A percentile compares a stretch with the other conserved stretches of the same genome.
Conservation (phyloP, 1,140 invertebrate species). For the Sinonovacula constricta region DNA sequence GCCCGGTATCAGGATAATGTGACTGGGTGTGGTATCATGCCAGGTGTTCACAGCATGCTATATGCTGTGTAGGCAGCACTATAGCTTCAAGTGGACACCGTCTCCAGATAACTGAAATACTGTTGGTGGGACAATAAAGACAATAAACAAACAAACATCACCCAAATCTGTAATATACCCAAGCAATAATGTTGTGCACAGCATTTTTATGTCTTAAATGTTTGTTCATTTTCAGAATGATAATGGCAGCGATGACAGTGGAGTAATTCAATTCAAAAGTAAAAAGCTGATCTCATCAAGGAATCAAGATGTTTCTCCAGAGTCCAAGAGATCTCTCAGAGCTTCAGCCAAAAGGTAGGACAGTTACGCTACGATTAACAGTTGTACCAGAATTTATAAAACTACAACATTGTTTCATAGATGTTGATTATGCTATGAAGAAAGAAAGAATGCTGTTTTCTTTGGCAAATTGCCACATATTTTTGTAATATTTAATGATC, state of each 20-base stretch:
- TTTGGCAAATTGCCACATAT: neutral
- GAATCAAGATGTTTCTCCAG: slow-evolving; percentile 29
- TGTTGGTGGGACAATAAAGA: neutral
- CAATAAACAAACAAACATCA: neutral
- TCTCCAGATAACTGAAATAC: neutral
- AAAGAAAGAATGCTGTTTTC: neutral
- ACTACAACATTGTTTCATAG: neutral
- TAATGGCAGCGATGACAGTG: slow-evolving; percentile 62
- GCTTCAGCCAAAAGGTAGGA: slow-evolving; percentile 32
- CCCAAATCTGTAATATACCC: neutral
- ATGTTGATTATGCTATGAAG: neutral
- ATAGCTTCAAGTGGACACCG: neutral
- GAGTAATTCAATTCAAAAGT: slow-evolving; percentile 53
- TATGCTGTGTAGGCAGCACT: neutral
- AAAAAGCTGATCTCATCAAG: slow-evolving; percentile 20
- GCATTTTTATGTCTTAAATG: neutral
- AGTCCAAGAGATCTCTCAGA: slow-evolving; percentile 20
- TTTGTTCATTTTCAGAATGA: slow-evolving; percentile 40
- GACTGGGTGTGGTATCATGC: no score
- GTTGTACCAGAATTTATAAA: neutral
- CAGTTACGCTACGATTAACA: neutral
- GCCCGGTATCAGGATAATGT: no score
- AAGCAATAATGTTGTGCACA: neutral
- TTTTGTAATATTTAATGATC: neutral
- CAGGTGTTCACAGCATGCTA: no score